Percentiles rank a stretch among this genome's conserved stretches.
phyloP scores from a whole-genome alignment of 2,888 invertebrate genomes.

The Synanthedon formicaeformis region DNA sequence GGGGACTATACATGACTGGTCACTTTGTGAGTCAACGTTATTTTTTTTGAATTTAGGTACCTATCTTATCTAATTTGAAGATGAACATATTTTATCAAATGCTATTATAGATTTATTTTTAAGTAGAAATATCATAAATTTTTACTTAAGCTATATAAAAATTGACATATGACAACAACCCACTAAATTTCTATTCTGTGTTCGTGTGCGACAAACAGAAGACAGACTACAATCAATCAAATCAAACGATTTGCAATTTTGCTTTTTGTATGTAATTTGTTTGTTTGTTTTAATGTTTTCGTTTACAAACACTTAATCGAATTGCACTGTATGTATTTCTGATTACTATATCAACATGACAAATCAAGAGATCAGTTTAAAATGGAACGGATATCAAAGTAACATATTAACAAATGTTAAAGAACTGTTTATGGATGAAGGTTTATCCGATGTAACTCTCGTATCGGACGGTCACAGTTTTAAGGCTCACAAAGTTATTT shows the following conservation, averaged over 20 bases:
- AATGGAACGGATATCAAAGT: slow-evolving; percentile 77
- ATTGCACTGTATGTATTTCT: slow-evolving; percentile 15
- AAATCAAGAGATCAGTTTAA: slow-evolving; percentile 75
- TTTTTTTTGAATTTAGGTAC: too few species aligned
- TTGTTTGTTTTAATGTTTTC: slow-evolving; percentile 20
- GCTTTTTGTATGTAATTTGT: slow-evolving; percentile 10
- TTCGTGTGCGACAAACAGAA: too few species aligned
- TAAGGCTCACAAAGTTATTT: slow-evolving; percentile 76
- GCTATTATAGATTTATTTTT: too few species aligned
- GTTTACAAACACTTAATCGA: slow-evolving; percentile 7
- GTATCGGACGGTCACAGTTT: slow-evolving; percentile 76
- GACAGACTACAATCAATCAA: too few species aligned
- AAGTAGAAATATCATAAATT: too few species aligned
- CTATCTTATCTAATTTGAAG: too few species aligned
- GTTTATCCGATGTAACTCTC: slow-evolving; percentile 75
- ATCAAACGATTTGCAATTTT: slow-evolving; percentile 15
- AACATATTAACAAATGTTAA: slow-evolving; percentile 75
- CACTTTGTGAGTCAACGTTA: too few species aligned
- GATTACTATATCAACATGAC: slow-evolving; percentile 32
- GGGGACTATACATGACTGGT: too few species aligned
- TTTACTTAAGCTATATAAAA: too few species aligned
- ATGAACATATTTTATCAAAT: too few species aligned
- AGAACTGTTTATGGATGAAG: slow-evolving; percentile 74
- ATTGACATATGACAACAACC: too few species aligned
- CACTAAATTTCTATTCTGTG: too few species aligned